Percentiles rank a stretch among this genome's conserved stretches.
Conservation (phyloP, 1,140 invertebrate species). For the Zaprionus inermis region DNA sequence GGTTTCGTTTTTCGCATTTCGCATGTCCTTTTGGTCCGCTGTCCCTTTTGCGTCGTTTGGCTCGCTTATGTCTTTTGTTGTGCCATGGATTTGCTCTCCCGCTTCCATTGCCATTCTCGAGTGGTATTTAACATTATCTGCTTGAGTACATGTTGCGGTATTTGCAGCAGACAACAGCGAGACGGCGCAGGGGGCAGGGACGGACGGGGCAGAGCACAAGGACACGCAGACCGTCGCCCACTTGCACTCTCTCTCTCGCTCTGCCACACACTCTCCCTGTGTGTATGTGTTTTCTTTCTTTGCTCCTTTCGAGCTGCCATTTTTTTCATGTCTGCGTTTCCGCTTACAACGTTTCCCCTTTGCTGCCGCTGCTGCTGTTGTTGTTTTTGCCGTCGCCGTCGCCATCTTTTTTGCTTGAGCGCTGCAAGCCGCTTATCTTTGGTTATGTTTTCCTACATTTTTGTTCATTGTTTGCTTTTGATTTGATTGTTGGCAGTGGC, state of each 20-base stretch:
- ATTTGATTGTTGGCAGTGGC: constrained; percentile 79
- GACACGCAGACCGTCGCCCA: constrained; percentile 58
- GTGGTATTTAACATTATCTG: constrained; percentile 83
- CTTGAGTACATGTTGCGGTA: constrained; percentile 83
- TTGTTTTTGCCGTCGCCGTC: too few species aligned
- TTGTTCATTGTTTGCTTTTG: constrained; percentile 82
- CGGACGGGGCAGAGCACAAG: constrained; percentile 59
- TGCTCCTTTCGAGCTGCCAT: constrained; percentile 29
- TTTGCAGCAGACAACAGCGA: constrained; percentile 75
- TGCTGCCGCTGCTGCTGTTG: constrained; percentile 10
- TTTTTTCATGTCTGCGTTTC: constrained; percentile 72
- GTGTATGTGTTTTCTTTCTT: constrained; percentile 10
- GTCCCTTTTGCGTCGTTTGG: constrained; percentile 72
- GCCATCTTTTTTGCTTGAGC: constrained; percentile 77
- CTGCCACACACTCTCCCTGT: constrained; percentile 5
- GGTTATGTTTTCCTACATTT: constrained; percentile 83
- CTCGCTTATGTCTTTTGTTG: constrained; percentile 80
- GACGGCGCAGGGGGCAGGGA: constrained; percentile 13
- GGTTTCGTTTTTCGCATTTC: constrained; percentile 76
- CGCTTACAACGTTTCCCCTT: constrained; percentile 55
- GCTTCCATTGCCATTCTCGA: constrained; percentile 61
- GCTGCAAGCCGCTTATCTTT: constrained; percentile 79
- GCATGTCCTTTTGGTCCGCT: constrained; percentile 66
- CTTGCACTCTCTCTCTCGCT: constrained; percentile 34
- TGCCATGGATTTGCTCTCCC: constrained; percentile 73